Evolutionary conservation across 2,797 vertebrate species (phyloP).

Genomic region (Paedocypris micromegethes): DNA sequence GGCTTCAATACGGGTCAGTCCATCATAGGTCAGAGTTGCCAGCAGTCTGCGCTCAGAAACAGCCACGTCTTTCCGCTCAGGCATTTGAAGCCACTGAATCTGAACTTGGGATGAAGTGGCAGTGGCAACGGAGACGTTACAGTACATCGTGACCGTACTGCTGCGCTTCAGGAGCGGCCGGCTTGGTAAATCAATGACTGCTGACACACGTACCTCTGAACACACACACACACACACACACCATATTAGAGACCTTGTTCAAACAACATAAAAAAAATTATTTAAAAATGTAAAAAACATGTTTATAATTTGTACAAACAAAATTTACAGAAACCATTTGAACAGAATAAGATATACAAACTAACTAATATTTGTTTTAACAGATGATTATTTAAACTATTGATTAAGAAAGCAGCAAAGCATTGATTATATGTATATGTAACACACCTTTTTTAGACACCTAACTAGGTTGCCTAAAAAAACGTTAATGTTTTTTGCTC

Average conservation of each 20-base stretch:
- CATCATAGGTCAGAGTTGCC: slow-evolving; percentile 69
- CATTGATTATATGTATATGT: too few species aligned
- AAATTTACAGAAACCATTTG: too few species aligned
- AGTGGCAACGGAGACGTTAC: slow-evolving; percentile 74
- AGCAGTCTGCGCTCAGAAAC: slow-evolving; percentile 46
- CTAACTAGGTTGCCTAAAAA: too few species aligned
- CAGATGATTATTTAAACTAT: too few species aligned
- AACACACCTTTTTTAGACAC: too few species aligned
- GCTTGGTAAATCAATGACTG: slow-evolving; percentile 60
- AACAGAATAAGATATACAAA: too few species aligned
- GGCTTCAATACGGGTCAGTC: slow-evolving; percentile 64
- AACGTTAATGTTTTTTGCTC: too few species aligned
- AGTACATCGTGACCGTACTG: slow-evolving; percentile 74
- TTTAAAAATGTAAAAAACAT: too few species aligned
- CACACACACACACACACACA: not conserved
- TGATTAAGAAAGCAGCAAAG: too few species aligned
- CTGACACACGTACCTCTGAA: slow-evolving; percentile 71
- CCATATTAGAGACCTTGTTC: not conserved
- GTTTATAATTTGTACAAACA: too few species aligned
- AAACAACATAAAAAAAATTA: not conserved
- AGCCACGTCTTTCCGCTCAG: not conserved
- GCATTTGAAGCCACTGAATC: slow-evolving; percentile 73
- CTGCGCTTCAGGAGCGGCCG: slow-evolving; percentile 74
- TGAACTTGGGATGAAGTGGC: slow-evolving; percentile 66
- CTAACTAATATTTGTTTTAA: too few species aligned